phyloP scores from a whole-genome alignment of 53 echinoderm and acorn worm genomes.

The Astropecten irregularis region DNA sequence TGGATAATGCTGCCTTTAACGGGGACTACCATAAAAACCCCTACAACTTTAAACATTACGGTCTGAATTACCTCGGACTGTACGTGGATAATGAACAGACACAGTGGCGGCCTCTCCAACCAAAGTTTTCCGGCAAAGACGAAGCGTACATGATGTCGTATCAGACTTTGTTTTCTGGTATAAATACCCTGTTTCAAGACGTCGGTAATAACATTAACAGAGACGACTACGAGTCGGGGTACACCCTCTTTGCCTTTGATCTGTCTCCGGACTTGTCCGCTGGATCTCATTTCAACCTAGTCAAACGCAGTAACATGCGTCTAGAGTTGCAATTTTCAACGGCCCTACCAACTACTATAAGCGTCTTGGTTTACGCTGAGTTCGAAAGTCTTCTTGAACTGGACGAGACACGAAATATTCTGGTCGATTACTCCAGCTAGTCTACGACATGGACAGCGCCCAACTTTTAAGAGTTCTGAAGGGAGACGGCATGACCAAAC shows the following conservation, averaged over 20 bases:
- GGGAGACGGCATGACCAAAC: not conserved
- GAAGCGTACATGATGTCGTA: conserved; percentile 36
- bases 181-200: conserved; percentile 49
- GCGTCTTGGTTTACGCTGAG: conserved; percentile 57
- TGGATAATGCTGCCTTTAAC: conserved; percentile 26
- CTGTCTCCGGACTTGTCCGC: conserved; percentile 55
- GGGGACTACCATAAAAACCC: conserved; percentile 45
- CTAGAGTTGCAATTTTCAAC: conserved; percentile 59
- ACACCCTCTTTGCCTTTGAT: conserved; percentile 70
- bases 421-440: conserved; percentile 51
- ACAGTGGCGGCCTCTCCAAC: not conserved
- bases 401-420: conserved; percentile 43
- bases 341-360: conserved; percentile 52
- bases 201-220: conserved; percentile 20
- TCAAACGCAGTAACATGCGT: conserved; percentile 60
- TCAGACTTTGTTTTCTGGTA: conserved; percentile 64
- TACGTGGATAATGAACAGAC: not conserved
- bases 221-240: not conserved
- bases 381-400: conserved; percentile 50
- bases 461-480: conserved; percentile 1
- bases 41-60: conserved; percentile 49
- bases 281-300: conserved; percentile 55
- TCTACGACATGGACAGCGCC: not conserved
- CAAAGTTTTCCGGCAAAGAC: not conserved
- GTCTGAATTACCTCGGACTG: not conserved